Evolutionary conservation across 2,797 vertebrate species (phyloP).

Genomic region (Thunnus albacares): DNA sequence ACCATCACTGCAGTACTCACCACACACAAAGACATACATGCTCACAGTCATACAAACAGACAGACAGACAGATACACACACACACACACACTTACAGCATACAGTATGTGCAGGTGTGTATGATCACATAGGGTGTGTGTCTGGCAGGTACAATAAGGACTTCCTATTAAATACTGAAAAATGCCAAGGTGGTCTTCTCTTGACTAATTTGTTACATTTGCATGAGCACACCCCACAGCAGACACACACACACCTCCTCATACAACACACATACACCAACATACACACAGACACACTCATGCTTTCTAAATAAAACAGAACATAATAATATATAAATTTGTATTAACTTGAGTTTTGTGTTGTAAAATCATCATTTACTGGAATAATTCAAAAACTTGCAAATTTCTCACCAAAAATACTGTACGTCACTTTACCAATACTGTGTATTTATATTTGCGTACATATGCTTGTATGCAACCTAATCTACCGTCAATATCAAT

Average conservation of each 20-base stretch:
- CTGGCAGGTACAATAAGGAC: conserved; percentile 11
- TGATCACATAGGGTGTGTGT: background rate
- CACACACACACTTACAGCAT: background rate
- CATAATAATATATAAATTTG: background rate
- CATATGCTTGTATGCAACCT: background rate
- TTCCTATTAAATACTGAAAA: conserved; percentile 44
- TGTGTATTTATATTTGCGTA: background rate
- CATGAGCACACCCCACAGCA: background rate
- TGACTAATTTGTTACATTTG: conserved; percentile 19
- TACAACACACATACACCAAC: conserved; percentile 9
- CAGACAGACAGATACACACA: background rate
- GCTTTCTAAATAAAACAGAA: background rate
- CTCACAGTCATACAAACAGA: conserved; percentile 24
- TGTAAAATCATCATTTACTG: background rate
- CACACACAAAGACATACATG: conserved; percentile 33
- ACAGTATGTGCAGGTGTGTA: conserved; percentile 7
- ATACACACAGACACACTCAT: background rate
- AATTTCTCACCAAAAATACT: background rate
- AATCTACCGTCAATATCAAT: background rate
- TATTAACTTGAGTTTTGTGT: too few relatives aligned
- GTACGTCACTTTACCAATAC: background rate
- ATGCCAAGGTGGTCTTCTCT: conserved; percentile 19
- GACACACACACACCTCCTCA: background rate
- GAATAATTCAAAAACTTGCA: background rate
- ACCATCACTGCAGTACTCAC: conserved; percentile 64